Evolutionary conservation across 2,113 vertebrate genomes (phyloP).

Genomic region (Microtus montanus): DNA sequence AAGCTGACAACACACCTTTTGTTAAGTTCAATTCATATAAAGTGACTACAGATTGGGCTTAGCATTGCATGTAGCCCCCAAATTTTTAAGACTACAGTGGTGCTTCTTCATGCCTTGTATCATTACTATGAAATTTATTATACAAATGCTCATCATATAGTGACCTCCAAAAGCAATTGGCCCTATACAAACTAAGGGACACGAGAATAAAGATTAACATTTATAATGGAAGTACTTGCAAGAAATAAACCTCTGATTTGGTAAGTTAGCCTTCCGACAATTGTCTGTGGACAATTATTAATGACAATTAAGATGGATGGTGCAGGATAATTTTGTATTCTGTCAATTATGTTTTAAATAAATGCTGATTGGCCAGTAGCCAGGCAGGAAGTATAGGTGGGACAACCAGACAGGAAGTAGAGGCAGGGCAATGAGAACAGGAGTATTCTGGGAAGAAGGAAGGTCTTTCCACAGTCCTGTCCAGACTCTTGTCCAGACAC

Average conservation of each 20-base stretch:
- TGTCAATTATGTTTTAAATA: too few relatives aligned
- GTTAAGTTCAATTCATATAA: not conserved
- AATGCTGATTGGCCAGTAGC: too few relatives aligned
- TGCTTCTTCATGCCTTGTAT: not conserved
- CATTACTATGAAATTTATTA: not conserved
- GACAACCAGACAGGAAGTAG: too few relatives aligned
- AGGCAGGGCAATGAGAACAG: too few relatives aligned
- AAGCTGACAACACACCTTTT: conserved; percentile 26
- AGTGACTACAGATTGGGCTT: not conserved
- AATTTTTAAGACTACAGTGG: not conserved
- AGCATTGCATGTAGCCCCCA: not conserved
- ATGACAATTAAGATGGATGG: not conserved
- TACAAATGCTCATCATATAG: not conserved
- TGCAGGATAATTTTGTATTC: too few relatives aligned
- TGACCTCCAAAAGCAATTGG: not conserved
- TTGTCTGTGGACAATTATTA: too few relatives aligned
- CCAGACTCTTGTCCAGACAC: too few relatives aligned
- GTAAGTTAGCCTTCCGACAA: not conserved
- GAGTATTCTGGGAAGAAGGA: too few relatives aligned
- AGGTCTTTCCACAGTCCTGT: too few relatives aligned
- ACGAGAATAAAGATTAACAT: not conserved
- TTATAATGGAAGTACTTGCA: not conserved
- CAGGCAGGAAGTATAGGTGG: too few relatives aligned
- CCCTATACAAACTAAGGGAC: not conserved
- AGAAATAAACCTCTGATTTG: not conserved